Evolutionary conservation across 1,140 invertebrate species (phyloP), one percentile per base, ranked within the genome.

Genomic region (Pseudoatta argentina): DNA sequence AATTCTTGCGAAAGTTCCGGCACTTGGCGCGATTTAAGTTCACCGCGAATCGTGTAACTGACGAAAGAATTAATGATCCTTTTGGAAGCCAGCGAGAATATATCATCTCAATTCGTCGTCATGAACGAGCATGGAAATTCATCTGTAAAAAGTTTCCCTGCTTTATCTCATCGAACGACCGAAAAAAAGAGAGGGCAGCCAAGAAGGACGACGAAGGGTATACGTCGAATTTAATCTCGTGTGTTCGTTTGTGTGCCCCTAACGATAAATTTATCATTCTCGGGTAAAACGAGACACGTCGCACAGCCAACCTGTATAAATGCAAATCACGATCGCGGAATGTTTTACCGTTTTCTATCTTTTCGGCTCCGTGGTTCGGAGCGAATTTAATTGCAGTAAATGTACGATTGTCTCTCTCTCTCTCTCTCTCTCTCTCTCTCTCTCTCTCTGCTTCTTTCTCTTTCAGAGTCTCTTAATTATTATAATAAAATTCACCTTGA

Each of bases 261-360:
- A 75, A 83, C 79, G 69, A 83, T 83, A 83, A 83, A 83, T 83
- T 83, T 83, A 83, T 83, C 79, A 83, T 83, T 55, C 79, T 61
- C 57, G 55, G n/a, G 24, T 78, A 21, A 27, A 75, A 24, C 69
- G 79, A 61, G 79, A 82, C 79, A 82, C 21, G 14, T 12, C 67
- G 79, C 51, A 51, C 78, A 44, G 55, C 55, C 79, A 75, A 75
- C 69, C 69, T 83, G 69, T 83, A 83, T 83, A 83, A 83, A 83
- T 83, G 79, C 79, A 83, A 83, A 83, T 83, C 79, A 83, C 79
- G 69, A 83, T 57, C 79, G 69, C 69, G 79, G 79, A 83, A 83
- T 75, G 79, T 83, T 83, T 83, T 75, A 83, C 69, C 79, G n/a
- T 83, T 83, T 44, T 73, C 79, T 73, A 82, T 73, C 79, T 55